These are phyloP conservation scores for Lontra canadensis DNA, from an alignment of 2,113 vertebrate genomes.

Conservation along the genomic window DNA sequence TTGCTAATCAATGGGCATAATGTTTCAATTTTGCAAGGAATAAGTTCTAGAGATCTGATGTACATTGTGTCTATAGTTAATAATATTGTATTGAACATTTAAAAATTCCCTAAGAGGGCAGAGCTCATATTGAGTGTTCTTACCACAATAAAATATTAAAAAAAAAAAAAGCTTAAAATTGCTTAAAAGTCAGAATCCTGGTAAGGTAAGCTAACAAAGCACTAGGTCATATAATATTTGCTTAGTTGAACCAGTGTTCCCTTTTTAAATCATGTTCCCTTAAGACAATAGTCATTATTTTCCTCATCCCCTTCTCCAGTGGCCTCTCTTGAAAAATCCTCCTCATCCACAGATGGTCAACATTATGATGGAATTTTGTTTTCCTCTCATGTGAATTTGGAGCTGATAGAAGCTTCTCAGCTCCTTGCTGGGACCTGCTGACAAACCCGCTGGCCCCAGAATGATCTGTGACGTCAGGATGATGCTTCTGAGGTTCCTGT, in stretches of 20 bases:
- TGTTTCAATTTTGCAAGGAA: neutral
- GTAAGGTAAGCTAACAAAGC: neutral
- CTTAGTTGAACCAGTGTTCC: neutral
- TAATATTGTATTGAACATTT: neutral
- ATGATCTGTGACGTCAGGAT: conserved; percentile 78
- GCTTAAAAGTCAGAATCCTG: neutral
- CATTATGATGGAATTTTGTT: conserved; percentile 87
- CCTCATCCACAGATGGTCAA: conserved; percentile 86
- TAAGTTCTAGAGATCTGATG: neutral
- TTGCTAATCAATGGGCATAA: neutral
- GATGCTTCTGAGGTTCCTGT: conserved; percentile 74
- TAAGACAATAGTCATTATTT: conserved; percentile 45
- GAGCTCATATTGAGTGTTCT: neutral
- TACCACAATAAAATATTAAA: neutral
- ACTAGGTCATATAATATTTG: neutral
- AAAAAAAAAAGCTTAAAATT: neutral
- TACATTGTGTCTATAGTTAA: neutral
- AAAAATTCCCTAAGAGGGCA: neutral
- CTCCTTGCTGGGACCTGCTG: conserved; percentile 78
- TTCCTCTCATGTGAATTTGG: conserved; percentile 86
- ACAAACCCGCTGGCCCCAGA: conserved; percentile 69
- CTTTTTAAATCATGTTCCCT: neutral
- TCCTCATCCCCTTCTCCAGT: conserved; percentile 31
- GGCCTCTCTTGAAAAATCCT: conserved; percentile 67
- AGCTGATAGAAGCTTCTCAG: conserved; percentile 84